A percentile compares a stretch with the other conserved stretches of the same genome.
Evolutionary conservation across 2,888 invertebrate species (phyloP).

Genomic region (Bombyx huttoni): DNA sequence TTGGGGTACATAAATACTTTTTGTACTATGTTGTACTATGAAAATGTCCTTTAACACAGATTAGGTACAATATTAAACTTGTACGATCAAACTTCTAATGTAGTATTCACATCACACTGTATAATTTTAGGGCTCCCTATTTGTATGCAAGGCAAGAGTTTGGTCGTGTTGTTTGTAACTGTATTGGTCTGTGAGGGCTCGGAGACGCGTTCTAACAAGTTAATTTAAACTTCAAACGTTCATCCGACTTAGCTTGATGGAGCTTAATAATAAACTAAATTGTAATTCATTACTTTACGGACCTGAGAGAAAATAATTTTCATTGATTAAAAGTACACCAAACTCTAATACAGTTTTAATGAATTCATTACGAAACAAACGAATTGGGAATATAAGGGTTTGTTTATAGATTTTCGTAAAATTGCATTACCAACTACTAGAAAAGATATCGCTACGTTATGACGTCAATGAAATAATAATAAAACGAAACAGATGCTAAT

Average conservation of each 20-base stretch:
- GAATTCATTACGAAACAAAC: background rate
- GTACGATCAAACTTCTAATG: background rate
- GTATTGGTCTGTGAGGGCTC: slow-evolving; percentile 22
- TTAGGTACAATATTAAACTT: background rate
- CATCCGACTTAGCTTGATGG: slow-evolving; percentile 42
- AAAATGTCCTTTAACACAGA: too few species aligned
- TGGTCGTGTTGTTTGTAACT: slow-evolving; percentile 36
- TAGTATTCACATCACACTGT: slow-evolving; percentile 28
- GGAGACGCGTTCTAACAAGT: slow-evolving; percentile 42
- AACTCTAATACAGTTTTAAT: slow-evolving; percentile 1
- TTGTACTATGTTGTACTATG: too few species aligned
- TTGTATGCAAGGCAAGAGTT: slow-evolving; percentile 41
- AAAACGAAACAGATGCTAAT: background rate
- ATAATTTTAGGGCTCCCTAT: slow-evolving; percentile 33
- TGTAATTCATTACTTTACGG: slow-evolving; percentile 18
- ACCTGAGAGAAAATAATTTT: background rate
- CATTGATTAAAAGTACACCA: background rate
- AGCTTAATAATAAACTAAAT: slow-evolving; percentile 40
- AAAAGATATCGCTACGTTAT: background rate
- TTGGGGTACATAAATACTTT: too few species aligned
- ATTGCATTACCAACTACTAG: background rate
- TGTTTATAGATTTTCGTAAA: background rate
- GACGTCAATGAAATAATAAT: background rate
- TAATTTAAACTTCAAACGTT: slow-evolving; percentile 59
- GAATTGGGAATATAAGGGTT: background rate